Evolutionary conservation across 2,113 vertebrate genomes (phyloP).

Genomic region (Seriola rivoliana): DNA sequence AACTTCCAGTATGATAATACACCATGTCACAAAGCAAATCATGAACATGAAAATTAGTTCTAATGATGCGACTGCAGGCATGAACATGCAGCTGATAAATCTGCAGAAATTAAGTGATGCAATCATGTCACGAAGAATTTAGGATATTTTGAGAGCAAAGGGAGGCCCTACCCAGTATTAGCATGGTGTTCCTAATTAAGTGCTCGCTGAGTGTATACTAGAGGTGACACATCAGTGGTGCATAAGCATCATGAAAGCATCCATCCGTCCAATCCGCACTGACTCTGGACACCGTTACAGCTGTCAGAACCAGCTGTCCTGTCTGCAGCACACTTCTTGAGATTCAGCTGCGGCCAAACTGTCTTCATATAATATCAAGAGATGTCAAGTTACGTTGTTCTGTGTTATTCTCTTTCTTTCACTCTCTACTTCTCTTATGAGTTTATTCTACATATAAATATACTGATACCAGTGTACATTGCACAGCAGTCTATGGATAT

Average conservation of each 20-base stretch:
- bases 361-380: not conserved
- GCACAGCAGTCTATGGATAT: not conserved
- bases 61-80: not conserved
- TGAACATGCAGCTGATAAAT: not conserved
- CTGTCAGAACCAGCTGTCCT: slow-evolving; percentile 41
- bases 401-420: not conserved
- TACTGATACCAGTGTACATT: not conserved
- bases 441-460: not conserved
- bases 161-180: not conserved
- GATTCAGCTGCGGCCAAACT: not conserved
- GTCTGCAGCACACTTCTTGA: slow-evolving; percentile 12
- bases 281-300: slow-evolving; percentile 12
- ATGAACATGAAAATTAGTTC: not conserved
- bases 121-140: not conserved
- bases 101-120: not conserved
- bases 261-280: slow-evolving; percentile 22
- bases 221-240: slow-evolving; percentile 1
- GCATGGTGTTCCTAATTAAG: not conserved
- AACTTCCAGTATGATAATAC: not conserved
- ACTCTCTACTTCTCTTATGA: not conserved
- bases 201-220: not conserved
- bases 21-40: not conserved
- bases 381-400: not conserved
- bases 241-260: slow-evolving; percentile 5
- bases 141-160: not conserved